phyloP scores from a whole-genome alignment of 2,113 vertebrate species.

The Sarotherodon lohbergeri region DNA sequence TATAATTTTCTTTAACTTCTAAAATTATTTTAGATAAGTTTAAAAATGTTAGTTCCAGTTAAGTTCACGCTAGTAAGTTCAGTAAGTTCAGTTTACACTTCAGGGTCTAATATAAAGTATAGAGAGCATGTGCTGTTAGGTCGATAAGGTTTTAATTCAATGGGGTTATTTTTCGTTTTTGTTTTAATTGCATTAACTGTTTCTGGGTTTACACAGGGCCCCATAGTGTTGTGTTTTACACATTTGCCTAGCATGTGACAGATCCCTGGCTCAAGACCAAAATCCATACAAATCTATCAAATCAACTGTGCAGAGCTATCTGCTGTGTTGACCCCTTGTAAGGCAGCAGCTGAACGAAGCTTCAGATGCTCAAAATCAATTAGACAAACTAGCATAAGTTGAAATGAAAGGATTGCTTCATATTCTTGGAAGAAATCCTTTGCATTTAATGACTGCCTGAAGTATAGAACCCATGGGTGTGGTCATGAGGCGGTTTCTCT shows the following conservation, averaged over 20 bases:
- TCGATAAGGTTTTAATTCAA: background rate
- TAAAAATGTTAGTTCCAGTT: background rate
- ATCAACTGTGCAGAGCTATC: background rate
- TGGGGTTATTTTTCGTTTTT: background rate
- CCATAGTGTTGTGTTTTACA: background rate
- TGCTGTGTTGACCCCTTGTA: background rate
- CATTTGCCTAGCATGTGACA: background rate
- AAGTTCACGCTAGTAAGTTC: background rate
- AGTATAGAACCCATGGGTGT: background rate
- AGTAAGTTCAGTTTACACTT: background rate
- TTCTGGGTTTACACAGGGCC: background rate
- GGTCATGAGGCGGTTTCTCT: background rate
- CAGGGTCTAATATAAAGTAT: background rate
- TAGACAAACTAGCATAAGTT: accelerated
- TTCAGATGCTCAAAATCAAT: background rate
- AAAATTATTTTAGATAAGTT: background rate
- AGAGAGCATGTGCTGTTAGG: background rate
- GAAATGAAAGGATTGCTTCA: background rate
- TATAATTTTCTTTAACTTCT: background rate
- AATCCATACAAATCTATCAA: background rate
- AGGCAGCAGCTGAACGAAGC: background rate
- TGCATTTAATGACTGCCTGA: background rate
- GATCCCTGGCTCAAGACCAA: background rate
- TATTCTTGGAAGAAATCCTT: background rate
- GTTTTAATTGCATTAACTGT: background rate